Percentiles rank a stretch among this genome's conserved stretches.
Conservation (phyloP, 2,797 vertebrate genomes). For the Ibycter americanus region DNA sequence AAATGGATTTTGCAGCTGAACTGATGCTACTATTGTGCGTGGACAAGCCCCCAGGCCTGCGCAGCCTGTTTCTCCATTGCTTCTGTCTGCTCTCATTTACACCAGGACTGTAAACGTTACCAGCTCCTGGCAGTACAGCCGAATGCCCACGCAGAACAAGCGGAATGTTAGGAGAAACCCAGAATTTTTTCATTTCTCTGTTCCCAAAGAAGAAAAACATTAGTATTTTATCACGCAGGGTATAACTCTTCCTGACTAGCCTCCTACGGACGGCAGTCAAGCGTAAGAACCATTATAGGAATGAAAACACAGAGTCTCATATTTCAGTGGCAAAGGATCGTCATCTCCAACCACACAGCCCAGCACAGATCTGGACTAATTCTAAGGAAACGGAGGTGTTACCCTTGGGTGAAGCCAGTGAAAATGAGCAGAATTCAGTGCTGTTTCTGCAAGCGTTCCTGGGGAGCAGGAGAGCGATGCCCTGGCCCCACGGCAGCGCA, state of each 20-base stretch:
- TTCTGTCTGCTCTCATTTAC: conserved; percentile 46
- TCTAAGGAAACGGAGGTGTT: neutral
- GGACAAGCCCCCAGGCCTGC: conserved; percentile 18
- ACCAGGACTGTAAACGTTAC: neutral
- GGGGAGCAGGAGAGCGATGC: neutral
- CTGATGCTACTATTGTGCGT: conserved; percentile 25
- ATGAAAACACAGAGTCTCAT: neutral
- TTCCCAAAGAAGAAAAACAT: conserved; percentile 16
- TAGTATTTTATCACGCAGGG: neutral
- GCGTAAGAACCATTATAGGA: neutral
- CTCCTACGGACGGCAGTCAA: neutral
- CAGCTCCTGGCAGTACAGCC: conserved; percentile 25
- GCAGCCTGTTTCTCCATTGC: conserved; percentile 11
- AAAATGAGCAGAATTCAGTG: neutral
- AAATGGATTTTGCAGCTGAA: conserved; percentile 64
- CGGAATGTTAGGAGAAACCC: conserved; percentile 15
- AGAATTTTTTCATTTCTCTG: neutral
- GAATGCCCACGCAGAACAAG: conserved; percentile 43
- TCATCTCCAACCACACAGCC: neutral
- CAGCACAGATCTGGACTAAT: neutral
- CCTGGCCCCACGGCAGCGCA: neutral
- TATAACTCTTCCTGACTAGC: neutral
- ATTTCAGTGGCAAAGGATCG: neutral
- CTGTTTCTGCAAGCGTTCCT: neutral
- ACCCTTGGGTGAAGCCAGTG: neutral